These are phyloP conservation scores for Cerceris rybyensis DNA, from an alignment of 2,888 invertebrate species.

Conservation along the genomic window DNA sequence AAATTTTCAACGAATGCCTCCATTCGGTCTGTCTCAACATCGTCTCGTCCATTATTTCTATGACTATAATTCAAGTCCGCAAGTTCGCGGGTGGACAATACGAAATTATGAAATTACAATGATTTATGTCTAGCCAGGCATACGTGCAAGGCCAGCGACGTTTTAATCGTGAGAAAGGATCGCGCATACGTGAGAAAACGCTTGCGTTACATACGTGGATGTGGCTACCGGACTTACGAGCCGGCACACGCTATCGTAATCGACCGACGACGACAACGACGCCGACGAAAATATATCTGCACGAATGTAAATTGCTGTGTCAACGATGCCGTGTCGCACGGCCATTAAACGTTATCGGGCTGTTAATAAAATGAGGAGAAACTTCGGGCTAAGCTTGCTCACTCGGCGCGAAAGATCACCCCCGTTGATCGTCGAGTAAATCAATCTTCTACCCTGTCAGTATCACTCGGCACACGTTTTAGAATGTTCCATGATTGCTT, in stretches of 20 bases:
- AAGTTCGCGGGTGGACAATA: neutral
- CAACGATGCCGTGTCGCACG: conserved; percentile 48
- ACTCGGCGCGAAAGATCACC: conserved; percentile 27
- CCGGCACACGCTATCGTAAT: conserved; percentile 51
- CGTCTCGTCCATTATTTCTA: neutral
- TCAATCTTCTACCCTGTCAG: neutral
- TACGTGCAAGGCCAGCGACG: conserved; percentile 20
- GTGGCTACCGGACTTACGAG: conserved; percentile 13
- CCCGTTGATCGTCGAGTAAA: conserved; percentile 6
- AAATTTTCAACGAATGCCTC: neutral
- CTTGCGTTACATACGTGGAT: conserved; percentile 14
- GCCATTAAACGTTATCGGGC: conserved; percentile 52
- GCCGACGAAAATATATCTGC: conserved; percentile 41
- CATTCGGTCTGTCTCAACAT: neutral
- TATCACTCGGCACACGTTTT: neutral
- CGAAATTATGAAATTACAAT: conserved; percentile 14
- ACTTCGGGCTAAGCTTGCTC: conserved; percentile 24
- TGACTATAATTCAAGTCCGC: neutral
- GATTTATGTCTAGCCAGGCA: conserved; percentile 4
- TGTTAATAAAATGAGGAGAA: conserved; percentile 45
- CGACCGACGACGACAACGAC: conserved; percentile 1
- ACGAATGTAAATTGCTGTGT: conserved; percentile 48
- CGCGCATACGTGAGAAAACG: conserved; percentile 20
- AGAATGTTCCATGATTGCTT: neutral
- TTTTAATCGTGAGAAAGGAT: conserved; percentile 45